Conservation (phyloP, 2,113 vertebrate species). For the Periophthalmus modestus region DNA sequence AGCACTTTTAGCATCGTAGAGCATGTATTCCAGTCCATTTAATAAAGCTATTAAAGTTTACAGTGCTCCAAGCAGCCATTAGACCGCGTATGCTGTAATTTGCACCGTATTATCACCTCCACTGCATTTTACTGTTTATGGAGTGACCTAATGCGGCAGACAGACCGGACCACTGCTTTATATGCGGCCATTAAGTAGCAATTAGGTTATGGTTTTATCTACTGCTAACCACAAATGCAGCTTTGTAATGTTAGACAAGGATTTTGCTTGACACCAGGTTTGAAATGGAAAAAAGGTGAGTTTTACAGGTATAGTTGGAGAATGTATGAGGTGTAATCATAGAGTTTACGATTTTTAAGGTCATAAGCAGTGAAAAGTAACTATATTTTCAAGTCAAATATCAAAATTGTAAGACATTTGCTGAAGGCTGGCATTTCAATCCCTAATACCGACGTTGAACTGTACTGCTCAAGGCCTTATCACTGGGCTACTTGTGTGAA, state of each 20-base stretch:
- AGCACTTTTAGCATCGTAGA: constrained; percentile 27
- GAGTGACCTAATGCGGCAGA: constrained; percentile 50
- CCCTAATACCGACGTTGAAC: too few species aligned
- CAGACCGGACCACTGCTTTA: constrained; percentile 18
- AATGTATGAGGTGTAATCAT: too few species aligned
- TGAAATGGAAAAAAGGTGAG: background rate
- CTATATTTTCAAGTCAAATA: too few species aligned
- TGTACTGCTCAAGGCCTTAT: too few species aligned
- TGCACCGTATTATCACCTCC: constrained; percentile 53
- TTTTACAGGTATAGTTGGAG: background rate
- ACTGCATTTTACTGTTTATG: constrained; percentile 44
- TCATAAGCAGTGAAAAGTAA: too few species aligned
- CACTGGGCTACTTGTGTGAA: too few species aligned
- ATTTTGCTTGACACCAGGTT: background rate
- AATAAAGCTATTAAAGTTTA: constrained; percentile 75
- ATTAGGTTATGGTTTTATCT: constrained; percentile 18
- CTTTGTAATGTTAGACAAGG: background rate
- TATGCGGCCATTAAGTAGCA: constrained; percentile 22
- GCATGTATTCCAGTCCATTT: constrained; percentile 57
- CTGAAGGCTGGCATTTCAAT: background rate
- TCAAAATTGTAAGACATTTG: background rate
- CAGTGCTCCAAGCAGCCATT: constrained; percentile 66
- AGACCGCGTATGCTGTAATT: constrained; percentile 61
- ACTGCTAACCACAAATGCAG: background rate
- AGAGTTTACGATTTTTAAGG: too few species aligned